phyloP scores from a whole-genome alignment of 2,113 vertebrate genomes.

The Stomatorhinus ivindoensis region DNA sequence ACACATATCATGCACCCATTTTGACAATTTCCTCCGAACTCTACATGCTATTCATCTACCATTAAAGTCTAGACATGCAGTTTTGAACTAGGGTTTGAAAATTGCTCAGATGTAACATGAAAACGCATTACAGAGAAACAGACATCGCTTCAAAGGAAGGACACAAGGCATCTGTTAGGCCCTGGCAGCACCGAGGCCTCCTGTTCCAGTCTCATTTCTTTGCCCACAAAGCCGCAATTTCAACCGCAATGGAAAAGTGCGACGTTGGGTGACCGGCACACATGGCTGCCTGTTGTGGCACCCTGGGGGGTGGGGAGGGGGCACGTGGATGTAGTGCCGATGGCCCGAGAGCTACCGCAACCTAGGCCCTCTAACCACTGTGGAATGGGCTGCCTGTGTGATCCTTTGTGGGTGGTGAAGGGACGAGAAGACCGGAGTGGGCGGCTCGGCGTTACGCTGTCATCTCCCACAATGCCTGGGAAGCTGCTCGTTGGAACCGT shows the following conservation, averaged over 20 bases:
- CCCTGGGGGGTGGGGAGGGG: neutral
- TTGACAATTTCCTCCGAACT: neutral
- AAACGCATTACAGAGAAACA: neutral
- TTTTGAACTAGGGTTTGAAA: neutral
- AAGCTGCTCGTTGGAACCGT: neutral
- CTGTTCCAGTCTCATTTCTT: neutral
- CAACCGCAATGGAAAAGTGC: neutral
- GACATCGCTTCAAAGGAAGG: neutral
- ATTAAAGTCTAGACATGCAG: neutral
- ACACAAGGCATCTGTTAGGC: neutral
- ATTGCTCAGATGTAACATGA: neutral
- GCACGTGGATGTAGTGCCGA: neutral
- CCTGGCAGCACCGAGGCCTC: neutral
- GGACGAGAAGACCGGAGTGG: neutral
- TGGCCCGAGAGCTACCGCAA: neutral
- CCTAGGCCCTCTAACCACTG: neutral
- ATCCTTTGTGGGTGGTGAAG: slow-evolving; percentile 1
- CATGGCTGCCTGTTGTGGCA: neutral
- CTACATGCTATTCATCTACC: neutral
- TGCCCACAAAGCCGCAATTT: neutral
- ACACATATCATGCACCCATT: neutral
- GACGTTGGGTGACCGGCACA: neutral
- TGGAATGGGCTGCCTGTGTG: neutral
- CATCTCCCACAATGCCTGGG: slow-evolving; percentile 1
- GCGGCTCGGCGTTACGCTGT: neutral